A percentile compares a stretch with the other conserved stretches of the same genome.
phyloP scores from a whole-genome alignment of 2,113 vertebrate genomes.

The Ochotona curzoniae region DNA sequence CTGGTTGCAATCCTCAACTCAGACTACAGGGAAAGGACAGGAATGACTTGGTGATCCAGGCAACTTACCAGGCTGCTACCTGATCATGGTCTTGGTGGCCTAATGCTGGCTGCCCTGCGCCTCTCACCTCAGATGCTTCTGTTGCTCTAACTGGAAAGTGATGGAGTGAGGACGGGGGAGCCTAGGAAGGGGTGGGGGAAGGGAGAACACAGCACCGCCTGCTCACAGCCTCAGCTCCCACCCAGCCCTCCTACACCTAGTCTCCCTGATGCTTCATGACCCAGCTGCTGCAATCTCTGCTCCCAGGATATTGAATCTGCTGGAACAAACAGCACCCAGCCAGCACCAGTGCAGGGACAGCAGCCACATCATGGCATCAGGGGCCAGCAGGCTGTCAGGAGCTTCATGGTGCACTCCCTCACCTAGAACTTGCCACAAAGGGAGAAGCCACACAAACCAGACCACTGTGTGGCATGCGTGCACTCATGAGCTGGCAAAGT shows the following conservation, averaged over 20 bases:
- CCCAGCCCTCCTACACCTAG: accelerated
- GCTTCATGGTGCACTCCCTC: background rate
- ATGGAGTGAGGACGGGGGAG: background rate
- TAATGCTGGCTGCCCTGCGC: too few relatives aligned
- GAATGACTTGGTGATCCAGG: background rate
- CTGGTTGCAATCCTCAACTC: accelerated
- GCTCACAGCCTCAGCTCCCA: accelerated
- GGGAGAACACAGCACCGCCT: background rate
- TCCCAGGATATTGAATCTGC: background rate
- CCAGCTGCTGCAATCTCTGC: background rate
- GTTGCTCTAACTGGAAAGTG: background rate
- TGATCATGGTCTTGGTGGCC: background rate
- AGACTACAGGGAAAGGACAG: background rate
- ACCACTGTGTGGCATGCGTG: accelerated
- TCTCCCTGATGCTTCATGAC: background rate
- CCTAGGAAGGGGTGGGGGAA: background rate
- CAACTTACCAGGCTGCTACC: background rate
- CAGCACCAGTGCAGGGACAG: background rate
- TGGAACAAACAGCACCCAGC: too few relatives aligned
- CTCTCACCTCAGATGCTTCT: background rate
- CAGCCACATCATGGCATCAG: accelerated
- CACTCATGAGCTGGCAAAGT: background rate
- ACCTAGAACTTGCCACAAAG: too few relatives aligned
- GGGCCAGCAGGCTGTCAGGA: background rate
- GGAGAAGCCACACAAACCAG: background rate